Evolutionary conservation across 1,140 invertebrate species (phyloP), one percentile per base, ranked within the genome.

Genomic region (Gyrodactylus bullatarudis): DNA sequence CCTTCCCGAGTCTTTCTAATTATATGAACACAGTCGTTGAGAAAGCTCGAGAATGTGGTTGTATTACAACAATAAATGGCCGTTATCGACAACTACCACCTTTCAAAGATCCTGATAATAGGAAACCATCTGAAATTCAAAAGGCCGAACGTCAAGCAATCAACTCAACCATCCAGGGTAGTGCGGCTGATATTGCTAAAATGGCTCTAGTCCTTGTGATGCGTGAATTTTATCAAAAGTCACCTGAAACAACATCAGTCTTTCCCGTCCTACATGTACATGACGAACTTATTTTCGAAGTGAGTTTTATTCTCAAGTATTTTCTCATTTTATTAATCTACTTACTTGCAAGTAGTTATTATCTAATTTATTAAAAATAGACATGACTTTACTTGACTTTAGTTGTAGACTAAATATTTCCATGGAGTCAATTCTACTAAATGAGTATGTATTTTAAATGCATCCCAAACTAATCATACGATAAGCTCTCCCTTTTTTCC

Each of bases 281-380:
- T 78, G 93, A 98, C 82, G 93, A 98, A 84, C 82, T 98, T 0
- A 86, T 98, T 24, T 95, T 88, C 78, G 91, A 98, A 84, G 89
- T 93, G 0, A 69, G 23, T 69, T 8, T 20, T 54, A 54, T 54
- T 54, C n/a, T 54, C n/a, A 16, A 54, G 8, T 54, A 54, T 16
- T n/a, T 54, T 8, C n/a, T 54, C n/a, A 54, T 54, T 54, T n/a
- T n/a, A n/a, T n/a, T n/a, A n/a, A n/a, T n/a, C n/a, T n/a, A n/a
- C n/a, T n/a, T n/a, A n/a, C n/a, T n/a, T n/a, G n/a, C n/a, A n/a
- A n/a, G n/a, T n/a, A n/a, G n/a, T n/a, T n/a, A n/a, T n/a, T n/a
- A n/a, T n/a, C n/a, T n/a, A n/a, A n/a, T n/a, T n/a, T n/a, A n/a
- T n/a, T n/a, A n/a, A n/a, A n/a, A n/a, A n/a, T n/a, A n/a, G n/a